phyloP scores from a whole-genome alignment of 2,113 vertebrate species.

The Chauna torquata region DNA sequence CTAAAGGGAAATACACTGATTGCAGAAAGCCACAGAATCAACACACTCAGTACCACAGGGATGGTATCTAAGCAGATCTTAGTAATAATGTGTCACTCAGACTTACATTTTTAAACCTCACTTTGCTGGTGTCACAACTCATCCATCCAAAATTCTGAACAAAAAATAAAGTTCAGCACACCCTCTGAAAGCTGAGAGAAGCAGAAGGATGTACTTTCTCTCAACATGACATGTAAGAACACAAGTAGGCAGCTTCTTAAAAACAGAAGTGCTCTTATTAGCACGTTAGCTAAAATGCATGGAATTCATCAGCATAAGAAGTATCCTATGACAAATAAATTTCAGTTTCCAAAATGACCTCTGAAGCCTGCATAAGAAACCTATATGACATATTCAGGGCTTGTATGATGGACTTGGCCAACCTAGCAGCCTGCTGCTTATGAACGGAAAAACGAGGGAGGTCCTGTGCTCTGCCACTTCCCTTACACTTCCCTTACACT shows the following conservation, averaged over 20 bases:
- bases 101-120: not conserved
- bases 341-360: not conserved
- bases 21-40: slow-evolving; percentile 59
- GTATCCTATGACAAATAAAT: not conserved
- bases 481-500: too few relatives aligned
- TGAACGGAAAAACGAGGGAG: not conserved
- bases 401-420: not conserved
- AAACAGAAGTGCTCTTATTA: not conserved
- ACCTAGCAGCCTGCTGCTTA: not conserved
- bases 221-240: not conserved
- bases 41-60: not conserved
- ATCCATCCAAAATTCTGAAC: not conserved
- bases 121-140: not conserved
- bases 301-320: not conserved
- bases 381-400: not conserved
- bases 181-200: not conserved
- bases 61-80: slow-evolving; percentile 10
- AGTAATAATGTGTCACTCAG: not conserved
- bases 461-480: not conserved
- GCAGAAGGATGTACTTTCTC: not conserved
- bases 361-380: not conserved
- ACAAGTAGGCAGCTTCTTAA: not conserved
- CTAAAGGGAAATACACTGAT: slow-evolving; percentile 54
- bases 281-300: not conserved
- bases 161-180: not conserved